phyloP scores from a whole-genome alignment of 2,113 vertebrate genomes.

The Ammodytes dubius region DNA sequence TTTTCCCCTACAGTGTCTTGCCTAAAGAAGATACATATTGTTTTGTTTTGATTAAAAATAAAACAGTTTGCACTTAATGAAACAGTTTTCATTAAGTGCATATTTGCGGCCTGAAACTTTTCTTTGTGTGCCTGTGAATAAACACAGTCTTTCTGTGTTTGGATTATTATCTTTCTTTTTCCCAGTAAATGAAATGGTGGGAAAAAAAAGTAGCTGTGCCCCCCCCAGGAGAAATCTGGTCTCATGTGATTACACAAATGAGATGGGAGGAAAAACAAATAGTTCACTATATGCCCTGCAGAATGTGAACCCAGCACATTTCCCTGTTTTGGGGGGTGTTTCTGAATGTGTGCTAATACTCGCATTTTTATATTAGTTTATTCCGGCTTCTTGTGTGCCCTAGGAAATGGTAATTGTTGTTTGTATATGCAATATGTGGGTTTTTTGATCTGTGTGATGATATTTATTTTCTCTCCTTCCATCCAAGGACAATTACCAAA shows the following conservation, averaged over 20 bases:
- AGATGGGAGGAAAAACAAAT: slow-evolving; percentile 74
- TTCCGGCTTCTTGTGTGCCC: slow-evolving; percentile 57
- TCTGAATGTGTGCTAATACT: slow-evolving; percentile 51
- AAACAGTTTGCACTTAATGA: neutral
- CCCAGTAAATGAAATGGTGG: slow-evolving; percentile 49
- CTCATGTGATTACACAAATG: slow-evolving; percentile 70
- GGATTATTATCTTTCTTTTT: neutral
- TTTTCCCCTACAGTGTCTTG: no score
- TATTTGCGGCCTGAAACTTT: slow-evolving; percentile 4
- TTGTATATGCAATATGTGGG: slow-evolving; percentile 75
- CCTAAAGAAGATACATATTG: no score
- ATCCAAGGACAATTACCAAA: slow-evolving; percentile 77
- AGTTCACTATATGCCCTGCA: slow-evolving; percentile 59
- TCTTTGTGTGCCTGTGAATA: slow-evolving; percentile 12
- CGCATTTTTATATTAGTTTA: slow-evolving; percentile 73
- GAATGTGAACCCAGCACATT: slow-evolving; percentile 42
- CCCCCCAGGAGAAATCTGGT: slow-evolving; percentile 58
- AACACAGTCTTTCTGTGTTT: neutral
- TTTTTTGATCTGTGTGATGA: slow-evolving; percentile 71
- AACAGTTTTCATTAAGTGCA: slow-evolving; percentile 21
- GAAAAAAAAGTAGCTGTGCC: slow-evolving; percentile 10
- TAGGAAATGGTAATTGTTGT: slow-evolving; percentile 76
- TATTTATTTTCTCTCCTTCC: slow-evolving; percentile 68
- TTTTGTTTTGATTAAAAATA: slow-evolving; percentile 35
- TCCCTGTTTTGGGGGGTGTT: slow-evolving; percentile 25